These are phyloP conservation scores for Orthonevra nobilis DNA, from an alignment of 2,888 invertebrate species.

Conservation along the genomic window DNA sequence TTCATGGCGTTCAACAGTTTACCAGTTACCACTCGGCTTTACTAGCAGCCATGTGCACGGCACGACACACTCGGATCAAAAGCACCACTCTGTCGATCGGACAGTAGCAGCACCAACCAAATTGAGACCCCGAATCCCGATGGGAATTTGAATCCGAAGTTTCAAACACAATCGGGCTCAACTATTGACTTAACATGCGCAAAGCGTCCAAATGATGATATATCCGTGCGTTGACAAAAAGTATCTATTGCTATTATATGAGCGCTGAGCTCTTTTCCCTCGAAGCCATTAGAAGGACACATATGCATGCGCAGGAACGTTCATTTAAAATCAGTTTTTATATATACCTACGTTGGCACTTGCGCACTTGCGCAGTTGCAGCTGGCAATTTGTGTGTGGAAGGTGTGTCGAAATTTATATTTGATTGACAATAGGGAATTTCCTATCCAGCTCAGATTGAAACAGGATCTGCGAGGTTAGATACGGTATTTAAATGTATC, in stretches of 20 bases:
- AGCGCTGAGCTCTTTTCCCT: conserved; percentile 12
- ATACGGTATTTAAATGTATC: not conserved
- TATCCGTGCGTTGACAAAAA: conserved; percentile 57
- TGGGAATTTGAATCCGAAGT: conserved; percentile 15
- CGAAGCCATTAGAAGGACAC: conserved; percentile 60
- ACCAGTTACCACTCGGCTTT: conserved; percentile 4
- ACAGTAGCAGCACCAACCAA: conserved; percentile 24
- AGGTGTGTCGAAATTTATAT: conserved; percentile 60
- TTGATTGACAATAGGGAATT: conserved; percentile 62
- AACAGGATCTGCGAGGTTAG: conserved; percentile 48
- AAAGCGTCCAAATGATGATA: conserved; percentile 68
- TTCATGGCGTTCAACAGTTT: conserved; percentile 68
- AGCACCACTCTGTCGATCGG: conserved; percentile 29
- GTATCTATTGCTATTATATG: conserved; percentile 63
- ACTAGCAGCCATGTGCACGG: conserved; percentile 5
- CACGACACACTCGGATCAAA: conserved; percentile 5
- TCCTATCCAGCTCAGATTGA: conserved; percentile 23
- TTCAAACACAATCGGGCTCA: too few species aligned
- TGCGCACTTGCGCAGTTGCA: conserved; percentile 28
- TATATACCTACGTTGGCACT: too few species aligned
- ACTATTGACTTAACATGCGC: conserved; percentile 64
- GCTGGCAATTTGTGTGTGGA: conserved; percentile 32
- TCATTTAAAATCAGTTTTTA: too few species aligned
- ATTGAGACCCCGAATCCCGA: conserved; percentile 36
- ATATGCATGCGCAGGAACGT: too few species aligned